Base-by-base conservation (phyloP, 2,797 vertebrate genomes). In the Ceryle rudis region DNA sequence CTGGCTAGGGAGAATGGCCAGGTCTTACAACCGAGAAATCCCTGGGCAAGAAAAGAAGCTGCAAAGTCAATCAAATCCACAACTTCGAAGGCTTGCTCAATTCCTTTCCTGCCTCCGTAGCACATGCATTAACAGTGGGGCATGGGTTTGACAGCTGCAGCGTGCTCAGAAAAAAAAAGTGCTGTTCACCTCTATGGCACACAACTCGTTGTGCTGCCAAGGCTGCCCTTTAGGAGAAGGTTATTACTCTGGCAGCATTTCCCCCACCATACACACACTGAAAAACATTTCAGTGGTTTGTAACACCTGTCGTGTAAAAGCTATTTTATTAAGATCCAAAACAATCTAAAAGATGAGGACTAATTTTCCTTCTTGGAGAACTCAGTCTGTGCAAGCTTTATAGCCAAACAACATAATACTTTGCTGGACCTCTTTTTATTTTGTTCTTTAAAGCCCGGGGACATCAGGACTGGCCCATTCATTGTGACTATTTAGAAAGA, bases 131-230 rank as follows among this genome's bases (percentile, higher is more conserved):
- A 83, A 41, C 41, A 74, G 35, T 1, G 25, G 86, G 80, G 81
- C 18, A 39, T 64, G 25, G 15, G 16, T 37, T 44, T 65, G 78
- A 85, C 58, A 89, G 33, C 42, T 81, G 69, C 78, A 94, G 81
- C 37, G 17, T 0, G 0, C 65, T 81, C 46, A 65, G 37, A 90
- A 57, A 47, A 47, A 47, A 71, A 57, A 61, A 0, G 2, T 26
- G 31, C 35, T 3, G 0, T 13, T 69, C 2, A 3, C 37, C n/a
- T 70, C 64, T 37, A 84, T 29, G 84, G 71, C 72, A 44, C 72
- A 29, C 67, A 79, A 46, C 55, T 54, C 65, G 46, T 35, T 46
- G 14, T 51, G 80, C 42, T 15, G 14, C 21, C 1, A 94, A 67
- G 62, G 80, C 66, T 95, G 71, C 47, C 84, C 74, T 89, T 52